These are phyloP conservation scores for Vireo altiloquus DNA, from an alignment of 2,113 vertebrate species.

Conservation along the genomic window DNA sequence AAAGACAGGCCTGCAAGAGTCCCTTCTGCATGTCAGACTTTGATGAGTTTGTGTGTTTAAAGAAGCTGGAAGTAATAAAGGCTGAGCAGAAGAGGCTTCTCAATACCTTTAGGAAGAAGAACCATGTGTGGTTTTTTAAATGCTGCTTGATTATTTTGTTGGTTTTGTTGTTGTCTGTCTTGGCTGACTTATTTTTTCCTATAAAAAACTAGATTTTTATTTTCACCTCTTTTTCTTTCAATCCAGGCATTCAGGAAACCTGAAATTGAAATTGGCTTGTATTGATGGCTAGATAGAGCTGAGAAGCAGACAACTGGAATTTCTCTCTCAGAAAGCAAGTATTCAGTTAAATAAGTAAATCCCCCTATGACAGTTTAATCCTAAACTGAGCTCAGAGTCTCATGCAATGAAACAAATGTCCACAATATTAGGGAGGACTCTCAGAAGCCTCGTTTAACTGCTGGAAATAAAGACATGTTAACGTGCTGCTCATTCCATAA, in stretches of 20 bases:
- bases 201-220: constrained; percentile 9
- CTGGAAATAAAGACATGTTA: constrained; percentile 8
- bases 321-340: constrained; percentile 61
- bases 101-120: neutral
- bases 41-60: neutral
- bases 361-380: constrained; percentile 45
- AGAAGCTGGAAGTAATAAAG: neutral
- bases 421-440: neutral
- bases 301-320: constrained; percentile 45
- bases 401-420: constrained; percentile 48
- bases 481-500: constrained; percentile 3
- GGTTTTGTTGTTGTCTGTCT: neutral
- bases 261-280: constrained; percentile 56
- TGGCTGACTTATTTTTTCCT: neutral
- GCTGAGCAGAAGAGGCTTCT: neutral
- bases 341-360: constrained; percentile 63
- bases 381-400: neutral
- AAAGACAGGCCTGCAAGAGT: neutral
- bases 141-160: neutral
- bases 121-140: neutral
- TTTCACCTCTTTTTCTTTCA: constrained; percentile 33
- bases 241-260: constrained; percentile 47
- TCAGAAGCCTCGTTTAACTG: constrained; percentile 33
- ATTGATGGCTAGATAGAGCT: constrained; percentile 56
- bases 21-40: constrained; percentile 19